phyloP scores from a whole-genome alignment of 2,113 vertebrate genomes.

The Catharus minimus region DNA sequence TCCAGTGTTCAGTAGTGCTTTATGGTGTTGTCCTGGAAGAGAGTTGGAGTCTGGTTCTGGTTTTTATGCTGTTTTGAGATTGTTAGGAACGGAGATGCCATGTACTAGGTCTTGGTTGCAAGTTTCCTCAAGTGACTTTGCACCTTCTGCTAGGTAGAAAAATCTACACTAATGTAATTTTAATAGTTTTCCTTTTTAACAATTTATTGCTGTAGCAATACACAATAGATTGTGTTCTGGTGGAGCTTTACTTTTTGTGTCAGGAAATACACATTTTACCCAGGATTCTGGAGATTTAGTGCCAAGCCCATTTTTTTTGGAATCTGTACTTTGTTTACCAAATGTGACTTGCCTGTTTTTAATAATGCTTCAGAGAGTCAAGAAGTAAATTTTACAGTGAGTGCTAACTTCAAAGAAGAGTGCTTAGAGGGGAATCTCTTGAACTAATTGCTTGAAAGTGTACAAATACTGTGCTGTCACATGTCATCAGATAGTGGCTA shows the following conservation, averaged over 20 bases:
- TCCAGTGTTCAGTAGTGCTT: background rate
- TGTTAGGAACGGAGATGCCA: background rate
- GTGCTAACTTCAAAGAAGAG: background rate
- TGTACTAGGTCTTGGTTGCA: background rate
- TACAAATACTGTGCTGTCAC: background rate
- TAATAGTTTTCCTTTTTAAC: background rate
- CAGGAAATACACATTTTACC: background rate
- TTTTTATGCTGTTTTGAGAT: background rate
- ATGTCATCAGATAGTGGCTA: background rate
- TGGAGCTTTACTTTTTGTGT: conserved; percentile 9
- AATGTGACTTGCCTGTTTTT: background rate
- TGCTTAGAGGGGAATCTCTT: background rate
- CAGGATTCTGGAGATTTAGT: background rate
- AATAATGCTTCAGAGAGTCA: background rate
- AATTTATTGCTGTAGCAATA: background rate
- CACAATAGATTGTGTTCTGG: background rate
- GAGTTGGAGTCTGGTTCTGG: background rate
- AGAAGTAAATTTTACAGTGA: background rate
- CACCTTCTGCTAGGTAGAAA: background rate
- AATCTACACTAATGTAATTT: background rate
- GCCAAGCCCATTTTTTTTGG: background rate
- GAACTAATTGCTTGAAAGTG: background rate
- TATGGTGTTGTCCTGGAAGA: background rate
- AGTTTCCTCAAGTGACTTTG: background rate
- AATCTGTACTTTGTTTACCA: background rate